Evolutionary conservation across 2,797 vertebrate genomes (phyloP).

Genomic region (Phalanger gymnotis): DNA sequence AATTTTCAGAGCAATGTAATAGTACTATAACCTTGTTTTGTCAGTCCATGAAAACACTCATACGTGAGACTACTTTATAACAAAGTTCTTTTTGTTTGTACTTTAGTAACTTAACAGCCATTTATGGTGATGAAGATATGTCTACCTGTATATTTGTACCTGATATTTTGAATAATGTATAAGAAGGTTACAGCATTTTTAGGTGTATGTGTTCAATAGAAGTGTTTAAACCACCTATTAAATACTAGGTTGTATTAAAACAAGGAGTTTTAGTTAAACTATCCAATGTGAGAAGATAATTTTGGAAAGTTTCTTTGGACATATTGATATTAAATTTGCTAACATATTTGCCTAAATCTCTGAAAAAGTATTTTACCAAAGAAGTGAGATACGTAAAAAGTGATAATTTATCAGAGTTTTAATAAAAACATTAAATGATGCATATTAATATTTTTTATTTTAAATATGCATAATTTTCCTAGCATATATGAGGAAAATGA

Average conservation of each 20-base stretch:
- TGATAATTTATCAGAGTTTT: background rate
- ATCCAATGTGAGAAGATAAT: background rate
- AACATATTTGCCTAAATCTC: conserved; percentile 27
- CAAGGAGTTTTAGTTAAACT: background rate
- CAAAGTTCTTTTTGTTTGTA: background rate
- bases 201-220: background rate
- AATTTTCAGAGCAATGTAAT: background rate
- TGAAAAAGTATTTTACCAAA: conserved; percentile 46
- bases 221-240: background rate
- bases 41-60: background rate
- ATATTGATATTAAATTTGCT: conserved; percentile 2
- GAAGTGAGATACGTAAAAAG: conserved; percentile 34
- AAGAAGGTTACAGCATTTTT: background rate
- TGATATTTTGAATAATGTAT: background rate
- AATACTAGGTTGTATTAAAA: background rate
- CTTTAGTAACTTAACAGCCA: background rate
- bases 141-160: background rate
- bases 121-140: background rate
- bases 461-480: conserved; percentile 9
- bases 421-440: background rate
- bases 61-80: background rate
- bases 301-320: background rate
- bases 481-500: conserved; percentile 51
- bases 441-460: background rate
- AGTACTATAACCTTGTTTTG: background rate